Base-by-base conservation (phyloP, 2,797 vertebrate genomes). In the Pipistrellus nathusii region DNA sequence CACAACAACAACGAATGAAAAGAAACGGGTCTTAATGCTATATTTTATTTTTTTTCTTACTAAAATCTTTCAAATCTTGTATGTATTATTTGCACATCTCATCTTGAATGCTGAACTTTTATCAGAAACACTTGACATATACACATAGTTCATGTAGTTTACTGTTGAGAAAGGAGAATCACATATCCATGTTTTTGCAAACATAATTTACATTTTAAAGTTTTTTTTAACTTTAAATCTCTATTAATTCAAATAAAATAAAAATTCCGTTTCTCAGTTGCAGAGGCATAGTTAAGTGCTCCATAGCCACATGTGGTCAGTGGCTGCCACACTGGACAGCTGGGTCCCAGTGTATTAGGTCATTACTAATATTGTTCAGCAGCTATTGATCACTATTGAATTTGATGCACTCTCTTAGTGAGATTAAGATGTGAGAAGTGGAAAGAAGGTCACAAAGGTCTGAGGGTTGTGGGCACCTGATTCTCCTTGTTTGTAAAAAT, bases 371-470 rank as follows among this genome's bases (percentile, higher is more conserved):
- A 38, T 83, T 44, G 62, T 30, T 91, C 76, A 71, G 57, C 9
- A 46, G 38, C 87, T 91, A 62, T 89, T 75, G 30, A 41, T 41
- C 4, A 8, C 81, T 72, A 62, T n/a, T 73, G 38, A 41, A 27
- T 48, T 81, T 95, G 80, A 88, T 85, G 69, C 69, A 46, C 10
- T 85, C 78, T 86, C 89, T 93, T 76, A 57, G 23, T 87, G 85
- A 91, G 46, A 85, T 85, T 93, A 89, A 85, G 64, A 88, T 27
- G 72, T 89, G 18, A 93, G 8, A 96, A 87, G 35, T 94, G 12
- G 48, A 91, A 82, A 72, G 41, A 71, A 93, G 89, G 71, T 10
- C 15, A 35, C 1, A 6, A 55, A 85, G 51, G n/a, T 44, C n/a
- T 11, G 35, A 77, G 76, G 80, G 27, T 20, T 14, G 21, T 25